A percentile compares a stretch with the other conserved stretches of the same genome.
Conservation (phyloP, 2,797 vertebrate species). For the Scleropages formosus region DNA sequence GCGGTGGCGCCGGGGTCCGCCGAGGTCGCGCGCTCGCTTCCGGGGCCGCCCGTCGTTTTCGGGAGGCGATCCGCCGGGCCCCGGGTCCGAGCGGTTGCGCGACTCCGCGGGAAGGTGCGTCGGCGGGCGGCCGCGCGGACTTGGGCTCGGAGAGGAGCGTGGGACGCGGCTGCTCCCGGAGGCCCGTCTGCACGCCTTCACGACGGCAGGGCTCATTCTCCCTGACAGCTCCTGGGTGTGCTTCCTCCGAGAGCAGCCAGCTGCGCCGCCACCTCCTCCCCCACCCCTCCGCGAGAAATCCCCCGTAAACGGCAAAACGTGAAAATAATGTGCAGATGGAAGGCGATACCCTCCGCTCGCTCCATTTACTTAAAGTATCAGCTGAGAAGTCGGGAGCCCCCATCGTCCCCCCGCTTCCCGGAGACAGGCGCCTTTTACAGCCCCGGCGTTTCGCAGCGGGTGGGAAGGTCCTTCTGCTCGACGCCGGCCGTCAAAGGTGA, state of each 20-base stretch:
- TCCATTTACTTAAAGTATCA: background rate
- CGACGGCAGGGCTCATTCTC: constrained; percentile 41
- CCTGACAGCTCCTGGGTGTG: constrained; percentile 36
- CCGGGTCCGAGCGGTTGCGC: background rate
- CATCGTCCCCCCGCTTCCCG: background rate
- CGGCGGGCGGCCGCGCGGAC: background rate
- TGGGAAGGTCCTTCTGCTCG: background rate
- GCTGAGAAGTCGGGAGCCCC: background rate
- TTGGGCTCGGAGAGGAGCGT: background rate
- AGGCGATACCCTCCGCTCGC: constrained; percentile 20
- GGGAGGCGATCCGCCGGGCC: too few relatives aligned
- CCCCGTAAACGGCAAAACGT: background rate
- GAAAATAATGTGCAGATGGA: constrained; percentile 31
- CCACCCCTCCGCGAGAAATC: constrained; percentile 26
- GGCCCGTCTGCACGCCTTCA: constrained; percentile 62
- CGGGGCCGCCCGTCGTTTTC: background rate
- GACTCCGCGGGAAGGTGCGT: background rate
- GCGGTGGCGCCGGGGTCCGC: background rate
- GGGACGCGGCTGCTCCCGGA: constrained; percentile 4
- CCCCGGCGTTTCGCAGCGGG: background rate
- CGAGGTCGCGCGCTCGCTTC: too few relatives aligned
- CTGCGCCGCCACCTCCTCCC: constrained; percentile 57
- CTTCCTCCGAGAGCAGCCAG: constrained; percentile 32
- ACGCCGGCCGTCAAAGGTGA: background rate
- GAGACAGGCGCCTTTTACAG: background rate